Evolutionary conservation across 2,113 vertebrate genomes (phyloP).

Genomic region (Solea senegalensis): DNA sequence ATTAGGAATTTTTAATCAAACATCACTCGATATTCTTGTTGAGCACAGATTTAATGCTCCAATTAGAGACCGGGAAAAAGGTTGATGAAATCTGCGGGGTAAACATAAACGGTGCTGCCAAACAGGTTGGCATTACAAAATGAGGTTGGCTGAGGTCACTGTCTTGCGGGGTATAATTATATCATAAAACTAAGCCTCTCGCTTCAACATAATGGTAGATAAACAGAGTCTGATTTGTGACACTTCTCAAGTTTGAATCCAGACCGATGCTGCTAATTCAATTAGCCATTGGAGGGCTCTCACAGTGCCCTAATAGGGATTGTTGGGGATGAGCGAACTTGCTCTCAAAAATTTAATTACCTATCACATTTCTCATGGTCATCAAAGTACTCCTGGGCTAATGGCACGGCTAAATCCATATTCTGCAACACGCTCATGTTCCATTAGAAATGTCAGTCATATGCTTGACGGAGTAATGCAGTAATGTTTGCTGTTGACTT

Average conservation of each 20-base stretch:
- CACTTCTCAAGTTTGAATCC: slow-evolving; percentile 79
- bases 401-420: slow-evolving; percentile 64
- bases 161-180: slow-evolving; percentile 79
- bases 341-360: slow-evolving; percentile 78
- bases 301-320: slow-evolving; percentile 69
- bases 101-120: slow-evolving; percentile 49
- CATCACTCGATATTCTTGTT: slow-evolving; percentile 54
- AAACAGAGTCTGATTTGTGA: slow-evolving; percentile 74
- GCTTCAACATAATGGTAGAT: slow-evolving; percentile 73
- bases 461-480: slow-evolving; percentile 58
- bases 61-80: slow-evolving; percentile 57
- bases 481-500: slow-evolving; percentile 65
- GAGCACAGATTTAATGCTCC: slow-evolving; percentile 60
- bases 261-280: slow-evolving; percentile 73
- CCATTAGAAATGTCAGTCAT: slow-evolving; percentile 72
- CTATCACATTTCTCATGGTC: slow-evolving; percentile 75
- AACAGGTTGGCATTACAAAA: slow-evolving; percentile 59
- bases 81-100: slow-evolving; percentile 49
- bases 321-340: slow-evolving; percentile 75
- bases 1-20: slow-evolving; percentile 51
- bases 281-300: slow-evolving; percentile 77
- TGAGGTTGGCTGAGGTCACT: slow-evolving; percentile 64
- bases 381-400: slow-evolving; percentile 54
- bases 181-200: slow-evolving; percentile 73
- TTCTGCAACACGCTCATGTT: slow-evolving; percentile 58